Conservation (phyloP, 2,113 vertebrate species). For the Dascyllus trimaculatus region DNA sequence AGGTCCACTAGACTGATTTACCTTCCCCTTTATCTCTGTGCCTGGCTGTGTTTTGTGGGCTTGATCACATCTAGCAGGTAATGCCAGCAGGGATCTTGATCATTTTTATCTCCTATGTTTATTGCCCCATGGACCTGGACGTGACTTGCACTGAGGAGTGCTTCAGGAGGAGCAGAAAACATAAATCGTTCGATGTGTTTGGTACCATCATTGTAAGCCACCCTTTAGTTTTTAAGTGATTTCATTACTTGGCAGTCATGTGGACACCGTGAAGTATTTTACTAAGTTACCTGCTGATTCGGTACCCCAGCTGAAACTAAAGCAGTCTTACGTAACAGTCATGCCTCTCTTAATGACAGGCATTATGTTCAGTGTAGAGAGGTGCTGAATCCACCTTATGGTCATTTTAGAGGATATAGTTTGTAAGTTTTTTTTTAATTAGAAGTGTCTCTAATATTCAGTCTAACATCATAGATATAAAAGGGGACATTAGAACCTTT, state of each 20-base stretch:
- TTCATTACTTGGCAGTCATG: background rate
- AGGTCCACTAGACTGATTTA: conserved; percentile 49
- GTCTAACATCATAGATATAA: too few species aligned
- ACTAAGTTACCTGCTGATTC: background rate
- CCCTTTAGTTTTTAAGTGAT: background rate
- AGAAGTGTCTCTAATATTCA: too few species aligned
- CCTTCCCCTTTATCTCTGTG: conserved; percentile 29
- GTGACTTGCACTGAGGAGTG: conserved; percentile 33
- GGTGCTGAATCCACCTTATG: too few species aligned
- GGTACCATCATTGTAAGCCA: background rate
- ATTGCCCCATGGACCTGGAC: conserved; percentile 22
- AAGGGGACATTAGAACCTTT: too few species aligned
- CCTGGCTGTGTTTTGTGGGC: conserved; percentile 43
- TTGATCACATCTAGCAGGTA: conserved; percentile 44
- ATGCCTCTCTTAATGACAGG: background rate
- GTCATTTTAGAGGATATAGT: too few species aligned
- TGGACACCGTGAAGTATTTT: background rate
- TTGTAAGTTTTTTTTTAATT: too few species aligned
- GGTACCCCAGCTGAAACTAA: background rate
- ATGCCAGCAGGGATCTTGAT: conserved; percentile 51
- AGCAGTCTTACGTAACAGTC: background rate
- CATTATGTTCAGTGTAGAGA: too few species aligned
- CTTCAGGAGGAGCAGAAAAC: background rate
- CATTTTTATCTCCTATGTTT: conserved; percentile 62
- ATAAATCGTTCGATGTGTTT: background rate